Evolutionary conservation across 2,797 vertebrate genomes (phyloP), one percentile per base, ranked within the genome.

Genomic region (Pseudopleuronectes americanus): DNA sequence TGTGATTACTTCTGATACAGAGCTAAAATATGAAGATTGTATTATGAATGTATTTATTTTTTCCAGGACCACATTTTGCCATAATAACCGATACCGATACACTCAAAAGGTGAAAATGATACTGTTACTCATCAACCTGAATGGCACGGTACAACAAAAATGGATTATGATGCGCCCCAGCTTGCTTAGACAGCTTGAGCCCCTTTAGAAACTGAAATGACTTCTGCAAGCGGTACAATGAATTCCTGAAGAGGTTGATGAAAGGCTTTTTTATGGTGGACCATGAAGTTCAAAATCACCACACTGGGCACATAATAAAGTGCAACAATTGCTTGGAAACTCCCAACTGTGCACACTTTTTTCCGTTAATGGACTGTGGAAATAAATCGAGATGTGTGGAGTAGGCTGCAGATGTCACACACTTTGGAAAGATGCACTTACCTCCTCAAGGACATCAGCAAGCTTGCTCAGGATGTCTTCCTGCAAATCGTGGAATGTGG

Each of bases 401-500:
- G 53, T 13, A 36, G 53, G 14, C 49, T 63, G 47, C 66, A 63
- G 51, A 69, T 80, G 67, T 62, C 51, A 60, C 49, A 64, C 47
- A 54, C 57, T 74, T 41, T 24, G n/a, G 19, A 61, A 55, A 8
- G 49, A 70, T 28, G 28, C 65, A 57, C 92, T 94, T 92, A 97
- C 97, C 96, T 98, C 97, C 88, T 98, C 97, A 83, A 98, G 96
- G 88, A 97, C 96, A 56, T 98, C 97, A 14, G 96, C 96, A 48
- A 98, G 95, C 89, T 98, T 98, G 90, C 97, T 97, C 71, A 97
- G 95, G 80, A 97, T 97, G 87, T 98, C 97, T 88, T 98, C 97
- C 80, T 97, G 95, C 85, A 98, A 94, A 86, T 84, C 95, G 74
- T 98, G 97, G 93, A 98, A 97, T 53, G 96, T 96, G 33, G 97